These are phyloP conservation scores for Ophion slaviceki DNA, from an alignment of 2,888 invertebrate genomes.

Conservation along the genomic window DNA sequence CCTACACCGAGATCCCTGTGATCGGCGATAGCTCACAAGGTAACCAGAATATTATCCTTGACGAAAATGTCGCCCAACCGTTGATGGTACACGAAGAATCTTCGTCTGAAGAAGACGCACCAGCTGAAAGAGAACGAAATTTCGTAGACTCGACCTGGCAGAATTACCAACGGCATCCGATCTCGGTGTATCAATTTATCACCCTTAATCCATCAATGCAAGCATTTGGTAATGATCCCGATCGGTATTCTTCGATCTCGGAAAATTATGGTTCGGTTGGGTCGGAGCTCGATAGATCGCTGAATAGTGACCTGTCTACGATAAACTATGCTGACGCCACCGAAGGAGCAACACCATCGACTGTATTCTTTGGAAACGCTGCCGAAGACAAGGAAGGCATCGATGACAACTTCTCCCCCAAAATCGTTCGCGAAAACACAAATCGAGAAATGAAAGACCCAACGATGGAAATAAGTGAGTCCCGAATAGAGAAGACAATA, in stretches of 20 bases:
- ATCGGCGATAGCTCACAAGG: conserved; percentile 3
- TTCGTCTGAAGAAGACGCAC: not conserved
- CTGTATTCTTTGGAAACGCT: not conserved
- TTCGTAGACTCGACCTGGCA: not conserved
- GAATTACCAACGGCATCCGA: not conserved
- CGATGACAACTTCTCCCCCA: not conserved
- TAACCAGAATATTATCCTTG: not conserved
- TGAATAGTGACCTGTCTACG: not conserved
- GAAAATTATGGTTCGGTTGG: not conserved
- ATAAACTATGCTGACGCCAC: not conserved
- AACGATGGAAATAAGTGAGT: not conserved
- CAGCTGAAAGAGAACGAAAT: not conserved
- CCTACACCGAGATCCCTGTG: conserved; percentile 20
- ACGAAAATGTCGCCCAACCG: not conserved
- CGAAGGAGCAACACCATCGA: not conserved
- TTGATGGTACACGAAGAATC: not conserved
- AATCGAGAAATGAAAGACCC: not conserved
- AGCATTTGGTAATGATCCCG: not conserved
- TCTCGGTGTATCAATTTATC: not conserved
- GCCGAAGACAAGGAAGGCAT: not conserved
- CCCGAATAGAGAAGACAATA: not conserved
- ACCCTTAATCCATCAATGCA: not conserved
- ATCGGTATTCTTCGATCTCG: not conserved
- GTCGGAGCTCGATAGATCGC: not conserved
- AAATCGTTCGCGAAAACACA: not conserved